Conservation (phyloP, 1,140 invertebrate species). For the Holotrichia oblita region DNA sequence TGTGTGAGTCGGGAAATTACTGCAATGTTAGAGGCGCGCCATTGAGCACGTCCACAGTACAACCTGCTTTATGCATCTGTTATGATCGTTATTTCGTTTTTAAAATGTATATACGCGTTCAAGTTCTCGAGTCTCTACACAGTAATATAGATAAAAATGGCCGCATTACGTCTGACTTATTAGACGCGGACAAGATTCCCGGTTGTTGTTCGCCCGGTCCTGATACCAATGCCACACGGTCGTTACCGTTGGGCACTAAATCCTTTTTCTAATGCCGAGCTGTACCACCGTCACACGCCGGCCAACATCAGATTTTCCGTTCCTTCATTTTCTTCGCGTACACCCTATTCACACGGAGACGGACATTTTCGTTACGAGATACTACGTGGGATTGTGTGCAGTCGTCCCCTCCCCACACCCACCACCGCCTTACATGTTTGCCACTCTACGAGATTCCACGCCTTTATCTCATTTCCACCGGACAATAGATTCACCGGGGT, state of each 20-base stretch:
- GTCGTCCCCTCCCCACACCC: too few species aligned
- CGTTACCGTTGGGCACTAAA: conserved; percentile 19
- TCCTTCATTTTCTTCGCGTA: conserved; percentile 5
- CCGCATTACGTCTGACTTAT: conserved; percentile 34
- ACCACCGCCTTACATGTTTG: conserved; percentile 5
- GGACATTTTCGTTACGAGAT: conserved; percentile 27
- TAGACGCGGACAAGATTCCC: conserved; percentile 22
- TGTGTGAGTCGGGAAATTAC: conserved; percentile 29
- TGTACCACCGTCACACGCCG: background rate
- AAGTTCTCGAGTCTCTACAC: conserved; percentile 4
- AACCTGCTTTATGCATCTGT: conserved; percentile 41
- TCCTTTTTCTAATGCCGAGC: conserved; percentile 25
- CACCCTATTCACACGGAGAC: background rate
- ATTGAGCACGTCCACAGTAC: conserved; percentile 37
- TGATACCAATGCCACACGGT: conserved; percentile 13
- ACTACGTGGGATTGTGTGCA: conserved; percentile 14
- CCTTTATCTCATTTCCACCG: conserved; percentile 33
- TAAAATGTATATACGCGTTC: conserved; percentile 38
- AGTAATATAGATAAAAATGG: conserved; percentile 35
- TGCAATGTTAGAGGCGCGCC: conserved; percentile 31
- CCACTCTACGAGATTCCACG: background rate
- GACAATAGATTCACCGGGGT: conserved; percentile 14
- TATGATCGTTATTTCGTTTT: conserved; percentile 41
- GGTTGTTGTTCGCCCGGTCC: conserved; percentile 17
- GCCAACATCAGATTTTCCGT: conserved; percentile 25